phyloP scores from a whole-genome alignment of 2,113 vertebrate genomes.

The Pitta sordida region DNA sequence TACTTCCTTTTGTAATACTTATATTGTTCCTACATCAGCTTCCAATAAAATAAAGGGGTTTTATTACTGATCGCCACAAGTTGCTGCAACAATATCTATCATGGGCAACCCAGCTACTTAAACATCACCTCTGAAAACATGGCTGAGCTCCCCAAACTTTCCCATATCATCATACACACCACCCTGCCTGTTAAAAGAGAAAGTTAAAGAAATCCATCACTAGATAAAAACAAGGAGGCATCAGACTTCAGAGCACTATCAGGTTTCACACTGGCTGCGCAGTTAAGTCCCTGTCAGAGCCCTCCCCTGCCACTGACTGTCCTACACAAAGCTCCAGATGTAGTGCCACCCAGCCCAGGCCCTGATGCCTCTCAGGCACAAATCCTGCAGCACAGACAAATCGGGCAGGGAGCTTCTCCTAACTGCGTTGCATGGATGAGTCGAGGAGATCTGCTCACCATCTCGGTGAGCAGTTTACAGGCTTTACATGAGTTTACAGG shows the following conservation, averaged over 20 bases:
- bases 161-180: not conserved
- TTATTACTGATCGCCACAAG: not conserved
- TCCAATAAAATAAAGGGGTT: not conserved
- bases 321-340: not conserved
- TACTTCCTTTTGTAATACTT: not conserved
- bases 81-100: not conserved
- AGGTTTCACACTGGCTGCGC: not conserved
- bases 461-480: not conserved
- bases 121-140: not conserved
- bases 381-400: rapidly evolving
- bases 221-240: not conserved
- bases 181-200: not conserved
- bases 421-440: not conserved
- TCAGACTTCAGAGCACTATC: not conserved
- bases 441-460: not conserved
- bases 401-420: not conserved
- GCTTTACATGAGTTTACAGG: not conserved
- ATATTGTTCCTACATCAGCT: not conserved
- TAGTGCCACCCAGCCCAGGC: not conserved
- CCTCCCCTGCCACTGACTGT: not conserved
- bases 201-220: not conserved
- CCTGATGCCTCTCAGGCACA: not conserved
- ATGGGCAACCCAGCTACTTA: not conserved
- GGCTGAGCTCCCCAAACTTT: not conserved
- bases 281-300: not conserved